Conservation (phyloP, 1,140 invertebrate genomes). For the Ganaspis sp. region DNA sequence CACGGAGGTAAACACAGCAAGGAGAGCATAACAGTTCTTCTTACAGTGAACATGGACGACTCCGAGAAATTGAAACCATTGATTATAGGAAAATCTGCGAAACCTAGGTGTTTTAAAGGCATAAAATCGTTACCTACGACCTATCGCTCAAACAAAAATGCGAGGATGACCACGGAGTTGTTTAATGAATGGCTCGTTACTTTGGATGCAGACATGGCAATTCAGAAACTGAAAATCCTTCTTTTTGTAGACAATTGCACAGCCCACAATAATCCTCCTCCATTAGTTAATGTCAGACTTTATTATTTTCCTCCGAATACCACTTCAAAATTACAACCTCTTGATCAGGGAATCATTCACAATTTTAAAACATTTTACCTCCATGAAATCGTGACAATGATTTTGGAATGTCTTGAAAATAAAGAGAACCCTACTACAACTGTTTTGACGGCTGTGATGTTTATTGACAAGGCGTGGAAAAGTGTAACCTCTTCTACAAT, state of each 20-base stretch:
- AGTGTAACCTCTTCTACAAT: no score
- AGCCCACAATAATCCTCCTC: not conserved
- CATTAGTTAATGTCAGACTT: not conserved
- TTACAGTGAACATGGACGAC: conserved; percentile 66
- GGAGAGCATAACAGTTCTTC: conserved; percentile 70
- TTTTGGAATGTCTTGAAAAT: no score
- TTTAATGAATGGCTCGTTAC: not conserved
- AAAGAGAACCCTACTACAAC: no score
- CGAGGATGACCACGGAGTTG: not conserved
- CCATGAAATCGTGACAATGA: no score
- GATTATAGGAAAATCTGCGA: not conserved
- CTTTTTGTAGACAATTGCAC: not conserved
- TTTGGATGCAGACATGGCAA: not conserved
- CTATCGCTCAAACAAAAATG: not conserved
- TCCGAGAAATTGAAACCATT: not conserved
- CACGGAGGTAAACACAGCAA: conserved; percentile 72
- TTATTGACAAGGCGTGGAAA: no score
- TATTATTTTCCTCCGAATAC: not conserved
- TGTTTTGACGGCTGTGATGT: no score
- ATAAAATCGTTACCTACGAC: not conserved
- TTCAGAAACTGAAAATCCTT: not conserved
- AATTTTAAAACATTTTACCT: no score
- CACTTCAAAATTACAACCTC: not conserved
- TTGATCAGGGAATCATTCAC: not conserved
- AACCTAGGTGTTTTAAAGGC: not conserved